Percentiles rank a stretch among this genome's conserved stretches.
Conservation (phyloP, 2,888 invertebrate species). For the Amorpha juglandis region DNA sequence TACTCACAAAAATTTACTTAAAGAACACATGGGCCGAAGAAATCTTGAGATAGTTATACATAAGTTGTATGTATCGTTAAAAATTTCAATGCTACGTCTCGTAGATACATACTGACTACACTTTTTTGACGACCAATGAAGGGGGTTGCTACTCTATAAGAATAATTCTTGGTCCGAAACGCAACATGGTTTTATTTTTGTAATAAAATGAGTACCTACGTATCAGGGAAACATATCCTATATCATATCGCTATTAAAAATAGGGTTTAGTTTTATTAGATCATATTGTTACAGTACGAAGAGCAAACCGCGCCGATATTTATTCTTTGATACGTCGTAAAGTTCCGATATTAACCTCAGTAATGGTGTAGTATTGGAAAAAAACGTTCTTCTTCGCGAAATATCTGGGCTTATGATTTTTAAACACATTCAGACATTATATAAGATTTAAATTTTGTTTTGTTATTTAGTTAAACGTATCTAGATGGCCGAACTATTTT, state of each 20-base stretch:
- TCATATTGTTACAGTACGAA: constrained; percentile 50
- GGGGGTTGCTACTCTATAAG: too few species aligned
- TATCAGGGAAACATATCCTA: constrained; percentile 58
- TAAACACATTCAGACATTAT: too few species aligned
- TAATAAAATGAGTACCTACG: constrained; percentile 7
- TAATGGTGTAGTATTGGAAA: constrained; percentile 33
- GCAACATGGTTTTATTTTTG: constrained; percentile 30
- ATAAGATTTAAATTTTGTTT: too few species aligned
- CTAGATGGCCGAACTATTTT: too few species aligned
- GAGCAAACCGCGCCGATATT: constrained; percentile 47
- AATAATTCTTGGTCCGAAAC: constrained; percentile 23
- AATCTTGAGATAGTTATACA: too few species aligned
- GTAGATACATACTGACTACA: too few species aligned
- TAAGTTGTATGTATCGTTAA: too few species aligned
- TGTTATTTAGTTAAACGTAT: too few species aligned
- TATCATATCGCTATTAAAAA: constrained; percentile 63
- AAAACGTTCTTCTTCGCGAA: neutral
- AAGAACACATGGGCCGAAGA: too few species aligned
- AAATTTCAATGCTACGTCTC: too few species aligned
- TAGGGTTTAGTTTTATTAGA: constrained; percentile 58
- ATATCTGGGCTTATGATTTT: neutral
- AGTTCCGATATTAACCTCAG: constrained; percentile 45
- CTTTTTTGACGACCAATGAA: too few species aligned
- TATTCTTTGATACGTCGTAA: constrained; percentile 52
- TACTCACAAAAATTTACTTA: too few species aligned